Evolutionary conservation across 2,113 vertebrate species (phyloP).

Genomic region (Noctilio leporinus): DNA sequence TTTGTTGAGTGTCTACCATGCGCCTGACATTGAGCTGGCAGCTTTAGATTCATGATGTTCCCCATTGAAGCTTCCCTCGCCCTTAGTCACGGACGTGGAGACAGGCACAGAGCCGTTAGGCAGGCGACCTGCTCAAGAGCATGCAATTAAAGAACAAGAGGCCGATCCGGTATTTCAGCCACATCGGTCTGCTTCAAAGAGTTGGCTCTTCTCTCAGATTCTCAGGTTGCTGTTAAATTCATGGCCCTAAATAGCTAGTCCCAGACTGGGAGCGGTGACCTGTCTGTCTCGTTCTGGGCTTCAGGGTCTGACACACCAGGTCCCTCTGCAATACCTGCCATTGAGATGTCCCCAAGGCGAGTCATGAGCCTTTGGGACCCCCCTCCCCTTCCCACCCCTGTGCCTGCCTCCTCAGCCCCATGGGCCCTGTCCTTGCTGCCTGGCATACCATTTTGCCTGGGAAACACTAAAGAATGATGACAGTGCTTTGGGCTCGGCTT

Average conservation of each 20-base stretch:
- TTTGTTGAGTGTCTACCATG: fast-evolving
- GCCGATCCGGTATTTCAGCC: neutral
- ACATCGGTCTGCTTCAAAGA: neutral
- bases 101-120: fast-evolving
- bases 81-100: neutral
- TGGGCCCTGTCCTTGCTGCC: neutral
- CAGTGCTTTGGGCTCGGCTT: neutral
- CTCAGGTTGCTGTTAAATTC: neutral
- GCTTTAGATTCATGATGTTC: neutral
- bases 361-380: neutral
- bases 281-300: fast-evolving
- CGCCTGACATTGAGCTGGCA: neutral
- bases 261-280: neutral
- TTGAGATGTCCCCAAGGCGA: neutral
- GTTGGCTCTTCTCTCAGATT: neutral
- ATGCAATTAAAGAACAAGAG: neutral
- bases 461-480: neutral
- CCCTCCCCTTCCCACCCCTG: neutral
- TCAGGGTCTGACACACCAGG: neutral
- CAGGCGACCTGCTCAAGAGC: neutral
- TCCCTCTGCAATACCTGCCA: neutral
- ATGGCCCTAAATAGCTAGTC: neutral
- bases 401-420: fast-evolving
- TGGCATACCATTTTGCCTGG: neutral
- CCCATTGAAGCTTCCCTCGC: neutral